Evolutionary conservation across 2,113 vertebrate genomes (phyloP), one percentile per base, ranked within the genome.

Genomic region (Eublepharis macularius): DNA sequence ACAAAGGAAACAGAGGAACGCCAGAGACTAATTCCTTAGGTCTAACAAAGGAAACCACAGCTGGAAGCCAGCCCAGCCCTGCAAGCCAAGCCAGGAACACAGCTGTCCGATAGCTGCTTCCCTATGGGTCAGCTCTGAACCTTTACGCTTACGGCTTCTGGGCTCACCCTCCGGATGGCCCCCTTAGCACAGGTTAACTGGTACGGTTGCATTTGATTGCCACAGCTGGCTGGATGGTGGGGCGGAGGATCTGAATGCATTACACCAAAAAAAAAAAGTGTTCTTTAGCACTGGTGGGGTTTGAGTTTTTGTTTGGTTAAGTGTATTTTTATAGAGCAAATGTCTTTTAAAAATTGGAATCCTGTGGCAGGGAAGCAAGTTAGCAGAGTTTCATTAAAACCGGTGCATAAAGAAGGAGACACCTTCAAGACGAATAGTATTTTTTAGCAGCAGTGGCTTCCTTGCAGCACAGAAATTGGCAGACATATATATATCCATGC

Each of bases 31-130:
- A 74, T 80, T 49, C n/a, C 77, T 86, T 16, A 6, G 43, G 83
- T 24, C 43, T 74, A 57, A 74, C 69, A 80, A 80, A 80, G 69
- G 77, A 86, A 86, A 86, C 77, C 69, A 72, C 76, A 73, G 68
- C 9, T 80, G 84, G 84, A 80, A 63, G 24, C n/a, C 24, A 5
- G 76, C 84, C 84, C 16, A 7, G 68, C n/a, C 1, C 47, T 13
- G 21, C 1, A n/a, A 29, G 26, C 69, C 21, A 47, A 74, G 54
- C 69, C 39, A 60, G 41, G 51, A 34, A 21, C 34, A 36, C 84
- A 86, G 84, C 84, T 80, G 84, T 49, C 34, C 41, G 54, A 36
- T 12, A 11, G 63, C 65, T 47, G 76, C 43, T 36, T 74, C 24
- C 51, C 43, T 21, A 26, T 45, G 45, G 74, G 60, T 21, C 76